Percentiles rank a stretch among this genome's conserved stretches.
phyloP scores from a whole-genome alignment of 2,888 invertebrate genomes.

The Lithodes maja region DNA sequence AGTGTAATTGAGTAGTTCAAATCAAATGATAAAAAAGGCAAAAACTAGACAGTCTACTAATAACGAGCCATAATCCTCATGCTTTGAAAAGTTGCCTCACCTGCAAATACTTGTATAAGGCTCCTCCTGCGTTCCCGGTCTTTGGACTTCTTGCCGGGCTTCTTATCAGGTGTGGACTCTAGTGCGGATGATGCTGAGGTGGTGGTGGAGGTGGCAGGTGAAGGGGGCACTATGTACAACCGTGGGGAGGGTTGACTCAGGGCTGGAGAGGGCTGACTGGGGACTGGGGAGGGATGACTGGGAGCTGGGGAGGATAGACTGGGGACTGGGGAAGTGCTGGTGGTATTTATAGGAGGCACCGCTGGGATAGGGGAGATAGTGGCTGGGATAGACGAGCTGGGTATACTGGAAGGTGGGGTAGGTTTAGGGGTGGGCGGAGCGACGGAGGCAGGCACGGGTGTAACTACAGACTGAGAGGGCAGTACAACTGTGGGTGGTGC shows the following conservation, averaged over 20 bases:
- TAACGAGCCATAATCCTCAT: no score
- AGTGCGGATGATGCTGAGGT: constrained; percentile 30
- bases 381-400: constrained; percentile 12
- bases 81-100: constrained; percentile 34
- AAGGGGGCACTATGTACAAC: neutral
- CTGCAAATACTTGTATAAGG: constrained; percentile 69
- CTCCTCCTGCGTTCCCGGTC: constrained; percentile 69
- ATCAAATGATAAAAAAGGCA: no score
- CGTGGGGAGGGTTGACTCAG: neutral
- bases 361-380: neutral
- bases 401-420: constrained; percentile 26
- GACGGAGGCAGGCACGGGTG: neutral
- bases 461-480: neutral
- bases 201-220: constrained; percentile 39
- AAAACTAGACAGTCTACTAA: no score
- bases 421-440: constrained; percentile 5
- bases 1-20: no score
- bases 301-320: neutral
- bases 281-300: neutral
- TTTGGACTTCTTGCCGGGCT: constrained; percentile 66
- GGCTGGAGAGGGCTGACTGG: constrained; percentile 17
- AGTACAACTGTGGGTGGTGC: neutral
- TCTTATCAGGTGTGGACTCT: constrained; percentile 43
- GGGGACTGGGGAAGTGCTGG: constrained; percentile 16
- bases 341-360: neutral